Conservation (phyloP, 2,888 invertebrate genomes). For the Protodeltote pygarga region DNA sequence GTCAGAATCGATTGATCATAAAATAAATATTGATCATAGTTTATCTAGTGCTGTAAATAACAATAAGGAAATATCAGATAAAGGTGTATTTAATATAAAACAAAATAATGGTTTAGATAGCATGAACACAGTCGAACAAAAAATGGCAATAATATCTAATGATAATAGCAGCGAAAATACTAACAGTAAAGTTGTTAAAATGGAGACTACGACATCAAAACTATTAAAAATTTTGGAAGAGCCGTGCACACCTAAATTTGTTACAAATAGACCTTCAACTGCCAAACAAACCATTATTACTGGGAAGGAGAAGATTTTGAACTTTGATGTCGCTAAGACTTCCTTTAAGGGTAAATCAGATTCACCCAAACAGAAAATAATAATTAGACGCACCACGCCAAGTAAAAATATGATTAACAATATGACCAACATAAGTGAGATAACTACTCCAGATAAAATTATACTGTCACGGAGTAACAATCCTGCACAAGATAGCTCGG, state of each 20-base stretch:
- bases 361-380: slow-evolving; percentile 78
- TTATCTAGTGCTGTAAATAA: slow-evolving; percentile 53
- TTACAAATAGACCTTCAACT: slow-evolving; percentile 59
- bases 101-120: slow-evolving; percentile 61
- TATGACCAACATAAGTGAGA: slow-evolving; percentile 71
- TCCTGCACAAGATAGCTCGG: slow-evolving; percentile 67
- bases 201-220: slow-evolving; percentile 83
- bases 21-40: slow-evolving; percentile 60
- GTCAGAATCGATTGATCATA: slow-evolving; percentile 80
- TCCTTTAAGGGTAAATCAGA: slow-evolving; percentile 67
- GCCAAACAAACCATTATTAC: slow-evolving; percentile 69
- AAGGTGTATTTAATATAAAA: slow-evolving; percentile 44
- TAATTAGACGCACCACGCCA: slow-evolving; percentile 75
- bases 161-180: slow-evolving; percentile 62
- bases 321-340: slow-evolving; percentile 77
- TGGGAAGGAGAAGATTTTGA: slow-evolving; percentile 80
- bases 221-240: slow-evolving; percentile 87
- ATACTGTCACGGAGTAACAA: slow-evolving; percentile 73
- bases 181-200: slow-evolving; percentile 60
- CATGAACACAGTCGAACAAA: slow-evolving; percentile 58
- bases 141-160: slow-evolving; percentile 58
- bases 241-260: slow-evolving; percentile 68
- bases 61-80: slow-evolving; percentile 52
- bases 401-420: slow-evolving; percentile 71
- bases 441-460: slow-evolving; percentile 75